Percentiles rank a stretch among this genome's conserved stretches.
Evolutionary conservation across 2,888 invertebrate species (phyloP).

Genomic region (Zygothrica quintamaculata): DNA sequence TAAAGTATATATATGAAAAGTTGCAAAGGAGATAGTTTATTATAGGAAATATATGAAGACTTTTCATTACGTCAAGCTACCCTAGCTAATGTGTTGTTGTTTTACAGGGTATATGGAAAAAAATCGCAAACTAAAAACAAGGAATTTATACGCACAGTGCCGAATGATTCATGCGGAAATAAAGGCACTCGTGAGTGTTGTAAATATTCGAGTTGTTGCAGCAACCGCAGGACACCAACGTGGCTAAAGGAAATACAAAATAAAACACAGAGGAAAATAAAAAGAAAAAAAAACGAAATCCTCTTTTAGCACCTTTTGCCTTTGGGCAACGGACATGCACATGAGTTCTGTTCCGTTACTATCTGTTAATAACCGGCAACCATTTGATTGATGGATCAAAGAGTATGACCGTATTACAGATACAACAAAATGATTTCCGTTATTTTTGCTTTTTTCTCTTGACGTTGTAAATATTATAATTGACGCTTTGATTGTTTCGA

Average conservation of each 20-base stretch:
- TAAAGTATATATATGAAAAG: too few relatives aligned
- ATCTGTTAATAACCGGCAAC: constrained; percentile 6
- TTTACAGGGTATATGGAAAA: background rate
- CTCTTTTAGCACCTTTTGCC: constrained; percentile 42
- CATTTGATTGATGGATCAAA: constrained; percentile 9
- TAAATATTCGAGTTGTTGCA: constrained; percentile 61
- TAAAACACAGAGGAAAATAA: too few relatives aligned
- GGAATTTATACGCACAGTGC: constrained; percentile 62
- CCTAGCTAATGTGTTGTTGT: background rate
- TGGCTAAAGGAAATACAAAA: background rate
- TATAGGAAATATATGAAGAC: too few relatives aligned
- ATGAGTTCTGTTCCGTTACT: constrained; percentile 4
- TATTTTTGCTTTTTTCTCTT: constrained; percentile 7
- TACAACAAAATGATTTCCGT: constrained; percentile 1
- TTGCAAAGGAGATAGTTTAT: too few relatives aligned
- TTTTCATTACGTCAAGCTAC: too few relatives aligned
- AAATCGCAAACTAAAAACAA: constrained; percentile 34
- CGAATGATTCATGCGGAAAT: constrained; percentile 77
- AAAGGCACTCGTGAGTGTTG: constrained; percentile 74
- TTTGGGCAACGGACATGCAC: constrained; percentile 14
- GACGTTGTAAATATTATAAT: constrained; percentile 61
- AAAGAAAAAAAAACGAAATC: too few relatives aligned
- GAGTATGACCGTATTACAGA: constrained; percentile 16
- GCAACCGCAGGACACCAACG: constrained; percentile 47
- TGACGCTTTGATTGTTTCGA: constrained; percentile 75